phyloP scores from a whole-genome alignment of 2,113 vertebrate species.

The Malaclemys terrapin region DNA sequence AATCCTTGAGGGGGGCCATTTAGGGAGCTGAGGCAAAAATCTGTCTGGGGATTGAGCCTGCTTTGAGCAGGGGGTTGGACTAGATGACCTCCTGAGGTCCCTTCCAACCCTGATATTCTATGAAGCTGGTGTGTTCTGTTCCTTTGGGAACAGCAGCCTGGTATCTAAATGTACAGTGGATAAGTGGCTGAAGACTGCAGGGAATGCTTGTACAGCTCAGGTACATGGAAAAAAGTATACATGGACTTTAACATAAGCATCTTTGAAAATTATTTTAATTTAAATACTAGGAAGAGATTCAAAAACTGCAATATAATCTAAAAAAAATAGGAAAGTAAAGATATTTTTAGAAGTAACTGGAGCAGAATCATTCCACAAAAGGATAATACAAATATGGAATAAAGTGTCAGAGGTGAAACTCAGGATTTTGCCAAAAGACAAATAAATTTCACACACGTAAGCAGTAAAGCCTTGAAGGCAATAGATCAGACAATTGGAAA shows the following conservation, averaged over 20 bases:
- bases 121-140: no score
- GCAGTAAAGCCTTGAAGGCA: conserved; percentile 16
- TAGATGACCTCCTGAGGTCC: no score
- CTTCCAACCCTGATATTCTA: no score
- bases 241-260: neutral
- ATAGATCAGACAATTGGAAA: conserved; percentile 30
- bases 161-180: neutral
- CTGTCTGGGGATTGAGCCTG: no score
- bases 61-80: no score
- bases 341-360: rapidly evolving
- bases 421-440: conserved; percentile 24
- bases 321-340: neutral
- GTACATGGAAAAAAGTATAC: rapidly evolving
- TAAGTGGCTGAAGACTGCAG: neutral
- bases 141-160: no score
- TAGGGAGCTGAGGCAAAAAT: no score
- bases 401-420: conserved; percentile 12
- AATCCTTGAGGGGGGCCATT: no score
- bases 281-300: neutral
- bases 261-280: neutral
- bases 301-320: neutral
- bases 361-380: neutral
- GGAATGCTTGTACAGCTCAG: neutral
- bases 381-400: conserved; percentile 11
- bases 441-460: conserved; percentile 25